Evolutionary conservation across 2,113 vertebrate species (phyloP).

Genomic region (Sinocyclocheilus maitianheensis): DNA sequence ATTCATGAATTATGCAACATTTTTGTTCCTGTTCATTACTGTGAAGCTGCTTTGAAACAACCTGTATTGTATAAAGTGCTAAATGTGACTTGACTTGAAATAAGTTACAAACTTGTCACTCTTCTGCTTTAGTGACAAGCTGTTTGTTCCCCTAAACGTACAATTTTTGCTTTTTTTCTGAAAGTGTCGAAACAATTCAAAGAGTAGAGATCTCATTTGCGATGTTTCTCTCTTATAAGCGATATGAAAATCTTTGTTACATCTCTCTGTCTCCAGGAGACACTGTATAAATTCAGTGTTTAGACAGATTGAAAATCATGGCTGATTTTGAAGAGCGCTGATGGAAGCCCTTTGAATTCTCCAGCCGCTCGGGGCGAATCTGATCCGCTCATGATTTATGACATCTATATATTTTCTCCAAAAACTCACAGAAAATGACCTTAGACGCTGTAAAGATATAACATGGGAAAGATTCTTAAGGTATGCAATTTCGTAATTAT

Average conservation of each 20-base stretch:
- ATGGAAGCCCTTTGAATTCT: not conserved
- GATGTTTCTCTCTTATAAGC: not conserved
- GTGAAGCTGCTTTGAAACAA: no score
- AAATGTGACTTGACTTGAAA: no score
- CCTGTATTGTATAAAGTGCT: no score
- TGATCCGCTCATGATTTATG: constrained; percentile 56
- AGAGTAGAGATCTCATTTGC: not conserved
- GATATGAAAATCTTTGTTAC: not conserved
- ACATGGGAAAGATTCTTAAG: constrained; percentile 55
- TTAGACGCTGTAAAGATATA: constrained; percentile 25
- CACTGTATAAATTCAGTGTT: not conserved
- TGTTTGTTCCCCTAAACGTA: no score
- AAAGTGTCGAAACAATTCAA: not conserved
- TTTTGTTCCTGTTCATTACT: no score
- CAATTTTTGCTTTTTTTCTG: no score
- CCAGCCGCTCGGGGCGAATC: not conserved
- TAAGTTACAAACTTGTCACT: no score
- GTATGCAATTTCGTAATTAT: constrained; percentile 37
- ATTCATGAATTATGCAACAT: no score
- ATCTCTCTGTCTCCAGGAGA: not conserved
- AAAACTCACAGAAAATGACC: constrained; percentile 42
- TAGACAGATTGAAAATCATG: not conserved
- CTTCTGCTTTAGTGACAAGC: no score
- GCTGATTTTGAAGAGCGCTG: constrained; percentile 1
- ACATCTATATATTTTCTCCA: constrained; percentile 45